Percentiles rank a stretch among this genome's conserved stretches.
Evolutionary conservation across 2,113 vertebrate genomes (phyloP).

Genomic region (Piprites chloris): DNA sequence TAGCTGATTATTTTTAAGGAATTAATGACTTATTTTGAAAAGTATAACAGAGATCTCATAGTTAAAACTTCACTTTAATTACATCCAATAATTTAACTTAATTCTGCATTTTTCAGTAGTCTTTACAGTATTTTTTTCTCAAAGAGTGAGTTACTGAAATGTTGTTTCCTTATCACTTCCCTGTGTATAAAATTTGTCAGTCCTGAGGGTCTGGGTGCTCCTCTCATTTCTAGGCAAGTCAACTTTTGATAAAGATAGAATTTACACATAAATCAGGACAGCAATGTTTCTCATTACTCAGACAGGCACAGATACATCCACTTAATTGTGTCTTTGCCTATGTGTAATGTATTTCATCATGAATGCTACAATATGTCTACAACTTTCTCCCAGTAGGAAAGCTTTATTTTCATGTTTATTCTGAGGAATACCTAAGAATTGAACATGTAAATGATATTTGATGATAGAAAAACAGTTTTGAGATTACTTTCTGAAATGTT

Average conservation of each 20-base stretch:
- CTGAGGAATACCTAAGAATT: not conserved
- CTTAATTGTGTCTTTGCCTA: not conserved
- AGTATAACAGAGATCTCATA: not conserved
- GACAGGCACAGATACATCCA: not conserved
- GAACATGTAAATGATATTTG: not conserved
- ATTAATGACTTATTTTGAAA: slow-evolving; percentile 1
- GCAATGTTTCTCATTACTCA: not conserved
- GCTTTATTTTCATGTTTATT: not conserved
- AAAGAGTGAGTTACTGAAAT: not conserved
- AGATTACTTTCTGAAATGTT: not conserved
- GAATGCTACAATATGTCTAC: not conserved
- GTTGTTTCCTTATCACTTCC: not conserved
- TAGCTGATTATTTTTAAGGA: not conserved
- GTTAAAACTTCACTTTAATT: not conserved
- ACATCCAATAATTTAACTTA: not conserved
- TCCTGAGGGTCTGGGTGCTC: not conserved
- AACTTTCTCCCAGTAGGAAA: not conserved
- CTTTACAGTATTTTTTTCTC: not conserved
- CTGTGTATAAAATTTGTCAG: not conserved
- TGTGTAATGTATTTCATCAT: not conserved
- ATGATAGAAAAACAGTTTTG: not conserved
- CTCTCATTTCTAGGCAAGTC: not conserved
- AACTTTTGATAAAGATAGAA: not conserved
- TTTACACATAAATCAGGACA: not conserved
- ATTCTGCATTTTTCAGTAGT: not conserved